A percentile compares a stretch with the other conserved stretches of the same genome.
These are phyloP conservation scores for Eurystomus glaucurus DNA, from an alignment of 2,797 vertebrate species.

Conservation along the genomic window DNA sequence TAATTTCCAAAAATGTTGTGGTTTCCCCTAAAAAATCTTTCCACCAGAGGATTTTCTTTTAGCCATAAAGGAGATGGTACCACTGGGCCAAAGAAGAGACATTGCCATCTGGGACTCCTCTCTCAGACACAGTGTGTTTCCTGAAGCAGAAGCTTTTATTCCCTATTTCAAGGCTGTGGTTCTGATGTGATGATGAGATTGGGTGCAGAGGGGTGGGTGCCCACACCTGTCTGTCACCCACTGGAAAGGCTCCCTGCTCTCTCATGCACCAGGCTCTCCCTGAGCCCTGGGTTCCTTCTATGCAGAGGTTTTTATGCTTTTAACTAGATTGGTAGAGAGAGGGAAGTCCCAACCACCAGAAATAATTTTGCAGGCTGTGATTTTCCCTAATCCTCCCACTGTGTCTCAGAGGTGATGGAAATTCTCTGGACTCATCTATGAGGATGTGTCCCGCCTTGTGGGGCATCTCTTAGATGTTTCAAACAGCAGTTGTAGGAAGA, in stretches of 20 bases:
- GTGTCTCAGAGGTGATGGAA: not conserved
- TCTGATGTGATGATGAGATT: not conserved
- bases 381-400: not conserved
- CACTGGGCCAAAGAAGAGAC: not conserved
- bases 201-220: fast-evolving
- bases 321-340: not conserved
- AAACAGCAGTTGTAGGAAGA: not conserved
- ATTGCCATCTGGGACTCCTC: not conserved
- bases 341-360: not conserved
- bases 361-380: not conserved
- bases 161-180: not conserved
- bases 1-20: not conserved
- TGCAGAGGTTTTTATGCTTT: not conserved
- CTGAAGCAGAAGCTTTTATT: not conserved
- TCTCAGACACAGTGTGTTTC: fast-evolving
- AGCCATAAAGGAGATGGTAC: not conserved
- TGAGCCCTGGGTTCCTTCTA: not conserved
- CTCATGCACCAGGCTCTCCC: not conserved
- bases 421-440: not conserved
- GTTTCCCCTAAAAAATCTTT: not conserved
- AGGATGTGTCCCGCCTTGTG: not conserved
- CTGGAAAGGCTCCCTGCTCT: not conserved
- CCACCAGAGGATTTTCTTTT: not conserved
- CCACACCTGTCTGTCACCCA: not conserved
- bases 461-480: not conserved